Conservation (phyloP, 1,140 invertebrate species). For the Drosophila willistoni region DNA sequence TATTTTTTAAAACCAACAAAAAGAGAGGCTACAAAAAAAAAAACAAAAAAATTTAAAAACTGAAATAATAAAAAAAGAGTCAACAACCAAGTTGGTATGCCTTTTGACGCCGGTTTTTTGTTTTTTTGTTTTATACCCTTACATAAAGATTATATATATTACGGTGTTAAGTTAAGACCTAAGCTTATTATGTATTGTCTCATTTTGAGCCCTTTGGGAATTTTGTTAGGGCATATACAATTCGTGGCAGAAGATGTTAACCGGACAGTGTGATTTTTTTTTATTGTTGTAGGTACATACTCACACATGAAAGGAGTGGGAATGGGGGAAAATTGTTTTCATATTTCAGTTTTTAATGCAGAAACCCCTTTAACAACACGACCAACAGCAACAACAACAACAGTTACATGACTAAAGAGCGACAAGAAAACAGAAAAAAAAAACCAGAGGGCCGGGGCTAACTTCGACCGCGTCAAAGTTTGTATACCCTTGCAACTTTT, state of each 20-base stretch:
- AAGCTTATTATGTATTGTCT: too few relatives aligned
- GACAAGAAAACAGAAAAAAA: constrained; percentile 12
- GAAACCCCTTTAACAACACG: constrained; percentile 5
- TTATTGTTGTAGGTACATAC: constrained; percentile 30
- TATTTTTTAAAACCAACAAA: constrained; percentile 45
- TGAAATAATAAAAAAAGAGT: constrained; percentile 63
- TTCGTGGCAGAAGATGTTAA: not conserved
- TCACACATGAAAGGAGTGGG: constrained; percentile 21
- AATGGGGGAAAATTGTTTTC: constrained; percentile 41
- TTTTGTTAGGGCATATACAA: not conserved
- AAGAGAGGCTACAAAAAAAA: constrained; percentile 39
- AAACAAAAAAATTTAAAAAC: constrained; percentile 40
- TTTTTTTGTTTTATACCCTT: not conserved
- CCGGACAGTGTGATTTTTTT: not conserved
- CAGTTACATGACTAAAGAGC: constrained; percentile 51
- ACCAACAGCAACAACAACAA: constrained; percentile 49
- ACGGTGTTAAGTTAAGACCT: not conserved
- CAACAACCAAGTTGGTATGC: constrained; percentile 76
- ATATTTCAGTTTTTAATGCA: constrained; percentile 54
- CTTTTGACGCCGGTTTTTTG: constrained; percentile 49
- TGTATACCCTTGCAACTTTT: too few relatives aligned
- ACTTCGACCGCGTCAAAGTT: too few relatives aligned
- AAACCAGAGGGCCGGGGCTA: too few relatives aligned
- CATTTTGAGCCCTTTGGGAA: too few relatives aligned
- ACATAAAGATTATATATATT: not conserved